Evolutionary conservation across 2,888 invertebrate genomes (phyloP), one percentile per base, ranked within the genome.

Genomic region (Latheticus oryzae): DNA sequence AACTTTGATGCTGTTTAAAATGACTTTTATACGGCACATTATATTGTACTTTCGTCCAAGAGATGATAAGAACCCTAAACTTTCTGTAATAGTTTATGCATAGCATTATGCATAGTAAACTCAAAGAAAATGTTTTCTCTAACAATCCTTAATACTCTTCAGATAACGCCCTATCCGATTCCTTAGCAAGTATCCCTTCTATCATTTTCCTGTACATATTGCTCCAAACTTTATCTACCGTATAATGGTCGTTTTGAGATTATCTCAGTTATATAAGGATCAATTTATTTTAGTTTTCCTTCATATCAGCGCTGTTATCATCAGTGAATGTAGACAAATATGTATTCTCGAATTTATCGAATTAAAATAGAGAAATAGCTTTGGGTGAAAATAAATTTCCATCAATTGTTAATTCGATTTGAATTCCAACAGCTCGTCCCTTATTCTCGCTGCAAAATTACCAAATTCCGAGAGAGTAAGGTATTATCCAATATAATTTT

Each of bases 401-500:
- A 5, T 19, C n/a, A n/a, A 19, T 19, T 19, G 30, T 26, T 43
- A 28, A 43, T 43, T 43, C 71, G 69, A 69, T 70, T 68, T 67
- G 68, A 68, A 70, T 71, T 70, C 71, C 70, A 59, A 60, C 57
- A 64, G 66, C 66, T 64, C 67, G 67, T 69, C 67, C 59, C 65
- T 68, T 65, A 70, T 65, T 62, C 56, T 60, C 50, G 12, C 53
- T 61, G 64, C 66, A 72, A 73, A 74, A 75, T 75, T 75, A 68
- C 70, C 65, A 69, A 74, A 73, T 73, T 74, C 73, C 75, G 67
- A 65, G 68, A 70, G 69, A 68, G 66, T 71, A 72, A 76, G 70
- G 74, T 75, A 77, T 74, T 75, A 74, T 75, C 76, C 74, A 75
- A 77, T 76, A 76, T 77, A 75, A 74, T 72, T 72, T n/a, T 69